phyloP scores from a whole-genome alignment of 2,888 invertebrate genomes.

The Drosophila birchii region DNA sequence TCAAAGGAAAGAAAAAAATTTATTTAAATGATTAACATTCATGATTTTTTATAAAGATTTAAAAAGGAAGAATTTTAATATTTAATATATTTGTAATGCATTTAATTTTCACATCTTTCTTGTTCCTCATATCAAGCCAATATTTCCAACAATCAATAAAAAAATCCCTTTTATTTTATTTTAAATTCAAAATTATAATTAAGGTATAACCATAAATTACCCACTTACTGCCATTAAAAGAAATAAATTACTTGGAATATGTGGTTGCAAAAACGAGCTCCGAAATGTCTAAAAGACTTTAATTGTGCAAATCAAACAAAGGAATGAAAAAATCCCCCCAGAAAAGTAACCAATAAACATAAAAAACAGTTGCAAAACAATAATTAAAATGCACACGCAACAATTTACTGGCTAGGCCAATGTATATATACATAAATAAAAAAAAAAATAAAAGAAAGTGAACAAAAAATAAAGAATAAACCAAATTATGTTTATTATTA shows the following conservation, averaged over 20 bases:
- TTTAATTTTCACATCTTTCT: neutral
- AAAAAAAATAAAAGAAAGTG: conserved; percentile 27
- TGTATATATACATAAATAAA: conserved; percentile 31
- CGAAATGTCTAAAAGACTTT: conserved; percentile 1
- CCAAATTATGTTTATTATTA: conserved; percentile 75
- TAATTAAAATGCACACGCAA: conserved; percentile 69
- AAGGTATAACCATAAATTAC: neutral
- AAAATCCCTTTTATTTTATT: neutral
- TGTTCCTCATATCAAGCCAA: neutral
- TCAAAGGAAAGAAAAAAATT: neutral
- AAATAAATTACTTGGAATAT: conserved; percentile 35
- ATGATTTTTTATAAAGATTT: no score
- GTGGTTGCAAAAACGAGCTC: conserved; percentile 8
- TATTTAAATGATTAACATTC: neutral
- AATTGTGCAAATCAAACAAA: conserved; percentile 14
- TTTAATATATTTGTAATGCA: neutral
- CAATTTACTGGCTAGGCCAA: conserved; percentile 48
- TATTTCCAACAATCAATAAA: no score
- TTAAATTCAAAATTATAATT: neutral
- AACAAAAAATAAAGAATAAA: conserved; percentile 66
- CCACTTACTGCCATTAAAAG: neutral
- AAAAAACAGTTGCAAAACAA: conserved; percentile 58
- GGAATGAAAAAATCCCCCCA: neutral
- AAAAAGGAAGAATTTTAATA: no score
- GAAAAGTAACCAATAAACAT: conserved; percentile 23